Percentiles rank a stretch among this genome's conserved stretches.
These are phyloP conservation scores for Cyclina sinensis DNA, from an alignment of 1,140 invertebrate genomes.

Conservation along the genomic window DNA sequence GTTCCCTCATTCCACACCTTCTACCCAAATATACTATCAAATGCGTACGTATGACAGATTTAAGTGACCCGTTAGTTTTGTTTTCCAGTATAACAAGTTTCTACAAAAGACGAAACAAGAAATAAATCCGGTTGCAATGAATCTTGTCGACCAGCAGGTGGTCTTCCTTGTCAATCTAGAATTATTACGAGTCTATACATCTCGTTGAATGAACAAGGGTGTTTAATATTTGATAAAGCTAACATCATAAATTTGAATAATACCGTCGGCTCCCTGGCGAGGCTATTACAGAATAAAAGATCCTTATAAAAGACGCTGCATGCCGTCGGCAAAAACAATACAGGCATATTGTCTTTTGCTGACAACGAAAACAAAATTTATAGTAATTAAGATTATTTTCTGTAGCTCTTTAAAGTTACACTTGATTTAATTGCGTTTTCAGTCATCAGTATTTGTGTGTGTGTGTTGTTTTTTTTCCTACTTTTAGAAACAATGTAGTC, in stretches of 20 bases:
- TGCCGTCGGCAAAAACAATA: constrained; percentile 40
- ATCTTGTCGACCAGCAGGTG: constrained; percentile 32
- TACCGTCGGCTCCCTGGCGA: constrained; percentile 14
- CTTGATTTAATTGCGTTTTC: constrained; percentile 14
- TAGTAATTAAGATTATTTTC: background rate
- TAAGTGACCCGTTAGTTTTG: background rate
- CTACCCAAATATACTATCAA: too few relatives aligned
- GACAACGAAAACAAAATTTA: constrained; percentile 26
- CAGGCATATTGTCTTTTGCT: background rate
- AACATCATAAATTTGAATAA: constrained; percentile 68
- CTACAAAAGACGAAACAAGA: background rate
- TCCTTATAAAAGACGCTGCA: constrained; percentile 38
- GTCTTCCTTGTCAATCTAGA: constrained; percentile 6
- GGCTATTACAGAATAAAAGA: constrained; percentile 24
- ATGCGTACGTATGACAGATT: too few relatives aligned
- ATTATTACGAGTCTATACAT: constrained; percentile 63
- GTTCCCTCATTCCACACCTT: too few relatives aligned
- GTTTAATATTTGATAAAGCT: constrained; percentile 61
- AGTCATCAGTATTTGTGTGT: background rate
- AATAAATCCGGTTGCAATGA: constrained; percentile 27
- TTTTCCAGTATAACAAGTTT: background rate
- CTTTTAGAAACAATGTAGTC: background rate
- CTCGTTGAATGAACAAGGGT: constrained; percentile 36
- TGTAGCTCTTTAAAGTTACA: background rate
- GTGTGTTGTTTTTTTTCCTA: background rate